Conservation (phyloP, 35 echinoderm and acorn worm species). For the Chiridota heheva region DNA sequence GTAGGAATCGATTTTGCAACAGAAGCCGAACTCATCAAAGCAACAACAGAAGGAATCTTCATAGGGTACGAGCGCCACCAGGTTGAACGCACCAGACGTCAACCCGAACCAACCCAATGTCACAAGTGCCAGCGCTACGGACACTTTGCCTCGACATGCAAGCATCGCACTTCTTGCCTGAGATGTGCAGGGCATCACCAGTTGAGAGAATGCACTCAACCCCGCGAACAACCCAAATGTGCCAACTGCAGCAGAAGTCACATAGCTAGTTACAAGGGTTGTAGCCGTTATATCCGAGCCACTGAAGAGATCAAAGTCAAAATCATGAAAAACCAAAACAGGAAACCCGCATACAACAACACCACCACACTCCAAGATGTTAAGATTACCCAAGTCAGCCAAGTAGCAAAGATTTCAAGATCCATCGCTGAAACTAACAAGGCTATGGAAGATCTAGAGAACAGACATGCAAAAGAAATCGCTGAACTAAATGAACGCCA, state of each 20-base stretch:
- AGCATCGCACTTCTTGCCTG: background rate
- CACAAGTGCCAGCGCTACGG: constrained; percentile 8
- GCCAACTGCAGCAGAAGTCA: background rate
- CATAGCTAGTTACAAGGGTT: too few relatives aligned
- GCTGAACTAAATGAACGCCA: too few relatives aligned
- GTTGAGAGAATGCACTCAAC: background rate
- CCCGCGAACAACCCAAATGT: background rate
- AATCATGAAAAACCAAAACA: too few relatives aligned
- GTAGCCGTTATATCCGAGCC: too few relatives aligned
- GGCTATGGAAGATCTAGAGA: too few relatives aligned
- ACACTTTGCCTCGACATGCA: background rate
- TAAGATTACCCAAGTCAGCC: too few relatives aligned
- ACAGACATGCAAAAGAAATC: too few relatives aligned
- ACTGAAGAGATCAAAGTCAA: too few relatives aligned
- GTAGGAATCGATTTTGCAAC: background rate
- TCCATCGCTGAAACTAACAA: too few relatives aligned
- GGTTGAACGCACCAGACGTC: background rate
- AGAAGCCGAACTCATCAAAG: background rate
- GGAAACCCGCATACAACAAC: too few relatives aligned
- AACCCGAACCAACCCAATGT: background rate
- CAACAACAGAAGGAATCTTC: background rate
- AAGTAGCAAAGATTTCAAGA: too few relatives aligned
- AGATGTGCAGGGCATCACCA: constrained; percentile 8
- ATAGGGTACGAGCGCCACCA: background rate
- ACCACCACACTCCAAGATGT: too few relatives aligned